Evolutionary conservation across 30 jellyfish, hydroid and myxozoan genomes (phyloP).

Genomic region (Cassiopea xamachana): DNA sequence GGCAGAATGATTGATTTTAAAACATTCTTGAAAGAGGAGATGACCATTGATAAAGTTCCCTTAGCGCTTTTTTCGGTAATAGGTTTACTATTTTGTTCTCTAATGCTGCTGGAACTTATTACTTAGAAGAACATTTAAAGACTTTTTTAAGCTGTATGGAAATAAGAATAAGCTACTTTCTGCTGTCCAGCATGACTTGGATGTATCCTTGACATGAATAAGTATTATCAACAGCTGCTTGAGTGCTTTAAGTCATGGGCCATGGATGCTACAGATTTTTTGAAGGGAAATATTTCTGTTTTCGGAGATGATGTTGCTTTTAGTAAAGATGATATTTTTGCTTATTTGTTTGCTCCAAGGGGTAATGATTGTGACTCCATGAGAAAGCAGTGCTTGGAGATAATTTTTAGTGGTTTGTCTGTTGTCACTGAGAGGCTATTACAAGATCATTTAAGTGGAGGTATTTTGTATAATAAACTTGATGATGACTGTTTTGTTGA

Average conservation of each 20-base stretch:
- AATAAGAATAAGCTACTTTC: constrained; percentile 26
- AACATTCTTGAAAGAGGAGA: constrained; percentile 8
- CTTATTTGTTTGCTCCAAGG: neutral
- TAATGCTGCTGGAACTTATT: constrained; percentile 13
- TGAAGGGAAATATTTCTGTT: neutral
- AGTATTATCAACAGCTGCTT: too few relatives aligned
- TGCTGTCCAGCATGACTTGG: constrained; percentile 23
- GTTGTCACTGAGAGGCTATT: constrained; percentile 49
- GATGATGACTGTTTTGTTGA: constrained; percentile 1
- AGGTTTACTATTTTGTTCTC: constrained; percentile 39
- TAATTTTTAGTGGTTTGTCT: constrained; percentile 30
- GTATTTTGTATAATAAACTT: constrained; percentile 7
- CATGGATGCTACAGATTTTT: too few relatives aligned
- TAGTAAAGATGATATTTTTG: constrained; percentile 17
- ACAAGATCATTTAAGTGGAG: constrained; percentile 60
- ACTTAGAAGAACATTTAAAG: neutral
- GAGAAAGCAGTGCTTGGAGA: constrained; percentile 42
- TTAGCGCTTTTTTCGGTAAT: constrained; percentile 40
- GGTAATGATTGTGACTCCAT: constrained; percentile 8
- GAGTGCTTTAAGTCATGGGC: too few relatives aligned
- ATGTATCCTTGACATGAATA: neutral
- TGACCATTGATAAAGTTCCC: constrained; percentile 1
- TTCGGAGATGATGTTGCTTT: constrained; percentile 10
- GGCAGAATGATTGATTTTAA: constrained; percentile 52
- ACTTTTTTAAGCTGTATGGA: constrained; percentile 4